These are phyloP conservation scores for Nephrotoma guestfalica DNA, from an alignment of 2,888 invertebrate genomes.

Conservation along the genomic window DNA sequence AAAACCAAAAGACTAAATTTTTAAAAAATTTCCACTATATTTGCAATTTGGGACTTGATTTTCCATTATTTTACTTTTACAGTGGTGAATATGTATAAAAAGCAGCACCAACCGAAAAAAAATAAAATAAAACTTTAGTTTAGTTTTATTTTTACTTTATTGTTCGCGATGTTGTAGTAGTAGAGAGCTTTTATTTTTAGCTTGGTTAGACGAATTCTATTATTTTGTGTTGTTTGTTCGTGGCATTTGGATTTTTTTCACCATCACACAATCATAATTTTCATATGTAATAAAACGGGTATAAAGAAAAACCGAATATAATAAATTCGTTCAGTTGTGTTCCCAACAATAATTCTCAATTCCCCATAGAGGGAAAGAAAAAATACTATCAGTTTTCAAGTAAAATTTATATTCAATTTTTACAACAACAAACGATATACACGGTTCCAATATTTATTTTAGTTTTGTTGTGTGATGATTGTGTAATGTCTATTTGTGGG, in stretches of 20 bases:
- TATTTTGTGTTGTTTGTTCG: background rate
- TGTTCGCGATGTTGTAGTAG: background rate
- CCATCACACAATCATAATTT: background rate
- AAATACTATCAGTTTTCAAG: background rate
- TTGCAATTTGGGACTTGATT: background rate
- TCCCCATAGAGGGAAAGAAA: background rate
- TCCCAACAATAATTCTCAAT: background rate
- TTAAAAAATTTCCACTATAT: background rate
- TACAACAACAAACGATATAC: background rate
- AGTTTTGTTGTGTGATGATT: background rate
- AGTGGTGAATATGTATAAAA: background rate
- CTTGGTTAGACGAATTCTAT: background rate
- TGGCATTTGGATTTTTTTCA: background rate
- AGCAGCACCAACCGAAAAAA: background rate
- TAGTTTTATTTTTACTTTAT: background rate
- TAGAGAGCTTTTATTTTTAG: background rate
- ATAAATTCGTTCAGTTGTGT: background rate
- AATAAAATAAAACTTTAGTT: background rate
- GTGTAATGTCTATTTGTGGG: background rate
- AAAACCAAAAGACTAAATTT: background rate
- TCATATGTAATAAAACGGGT: background rate
- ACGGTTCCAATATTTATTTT: background rate
- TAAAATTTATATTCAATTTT: background rate
- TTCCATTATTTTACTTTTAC: background rate
- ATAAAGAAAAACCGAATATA: background rate